Conservation (phyloP, 2,888 invertebrate genomes). For the Spialia ferax region DNA sequence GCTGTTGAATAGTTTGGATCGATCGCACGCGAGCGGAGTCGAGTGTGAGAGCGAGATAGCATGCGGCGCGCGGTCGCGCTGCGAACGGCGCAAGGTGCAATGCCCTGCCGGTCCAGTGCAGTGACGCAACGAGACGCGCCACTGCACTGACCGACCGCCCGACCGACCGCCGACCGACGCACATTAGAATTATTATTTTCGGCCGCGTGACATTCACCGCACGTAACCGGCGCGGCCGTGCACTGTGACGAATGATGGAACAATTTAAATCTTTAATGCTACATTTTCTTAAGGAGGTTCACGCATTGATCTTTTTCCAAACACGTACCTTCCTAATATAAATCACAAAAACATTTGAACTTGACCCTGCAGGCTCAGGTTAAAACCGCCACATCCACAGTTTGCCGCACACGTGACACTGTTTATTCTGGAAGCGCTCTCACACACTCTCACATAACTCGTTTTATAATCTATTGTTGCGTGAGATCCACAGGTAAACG, state of each 20-base stretch:
- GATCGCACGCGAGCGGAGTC: conserved; percentile 61
- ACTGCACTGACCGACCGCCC: conserved; percentile 75
- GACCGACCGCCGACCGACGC: conserved; percentile 57
- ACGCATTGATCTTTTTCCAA: not conserved
- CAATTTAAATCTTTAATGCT: conserved; percentile 56
- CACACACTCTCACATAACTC: conserved; percentile 59
- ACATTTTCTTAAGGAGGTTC: conserved; percentile 49
- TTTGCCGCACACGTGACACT: conserved; percentile 53
- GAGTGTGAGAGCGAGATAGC: conserved; percentile 54
- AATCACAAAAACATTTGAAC: conserved; percentile 56
- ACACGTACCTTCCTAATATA: conserved; percentile 50
- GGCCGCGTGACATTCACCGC: conserved; percentile 77
- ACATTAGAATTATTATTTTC: conserved; percentile 69
- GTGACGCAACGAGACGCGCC: conserved; percentile 77
- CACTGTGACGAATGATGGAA: conserved; percentile 65
- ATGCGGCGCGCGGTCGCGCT: conserved; percentile 42
- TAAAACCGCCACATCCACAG: conserved; percentile 11
- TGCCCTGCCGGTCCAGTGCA: conserved; percentile 77
- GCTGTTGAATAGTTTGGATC: conserved; percentile 74
- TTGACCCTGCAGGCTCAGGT: conserved; percentile 41
- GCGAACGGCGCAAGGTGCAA: conserved; percentile 72
- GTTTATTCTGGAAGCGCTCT: conserved; percentile 60
- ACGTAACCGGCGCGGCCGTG: conserved; percentile 59
- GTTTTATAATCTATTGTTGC: conserved; percentile 66
- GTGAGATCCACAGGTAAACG: conserved; percentile 67